Conservation (phyloP, 2,888 invertebrate species). For the Bellardia pandia region DNA sequence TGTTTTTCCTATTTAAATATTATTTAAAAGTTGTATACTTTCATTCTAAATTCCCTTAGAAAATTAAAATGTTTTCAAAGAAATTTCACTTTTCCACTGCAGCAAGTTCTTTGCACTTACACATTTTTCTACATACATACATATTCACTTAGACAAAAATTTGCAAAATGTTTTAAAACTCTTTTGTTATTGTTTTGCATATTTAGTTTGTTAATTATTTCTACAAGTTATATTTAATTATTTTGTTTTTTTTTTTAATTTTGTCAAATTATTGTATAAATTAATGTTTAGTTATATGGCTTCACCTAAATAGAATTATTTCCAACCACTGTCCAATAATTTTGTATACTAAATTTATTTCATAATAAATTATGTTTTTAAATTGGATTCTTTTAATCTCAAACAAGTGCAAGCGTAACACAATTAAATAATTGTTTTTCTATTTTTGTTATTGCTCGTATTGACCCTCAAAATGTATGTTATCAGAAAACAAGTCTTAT, state of each 20-base stretch:
- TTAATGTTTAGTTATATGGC: neutral
- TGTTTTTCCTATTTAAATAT: neutral
- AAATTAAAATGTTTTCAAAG: too few relatives aligned
- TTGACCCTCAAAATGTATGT: constrained; percentile 57
- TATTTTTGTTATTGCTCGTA: constrained; percentile 14
- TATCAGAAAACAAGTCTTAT: constrained; percentile 42
- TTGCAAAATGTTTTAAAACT: too few relatives aligned
- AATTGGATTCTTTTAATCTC: constrained; percentile 26
- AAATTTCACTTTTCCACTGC: too few relatives aligned
- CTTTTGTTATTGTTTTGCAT: too few relatives aligned
- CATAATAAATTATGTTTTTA: constrained; percentile 32
- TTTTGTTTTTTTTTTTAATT: neutral
- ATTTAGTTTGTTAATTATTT: neutral
- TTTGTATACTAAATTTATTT: constrained; percentile 41
- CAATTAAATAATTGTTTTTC: constrained; percentile 31
- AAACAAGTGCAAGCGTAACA: neutral
- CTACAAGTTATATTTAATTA: neutral
- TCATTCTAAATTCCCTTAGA: too few relatives aligned
- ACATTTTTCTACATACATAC: too few relatives aligned
- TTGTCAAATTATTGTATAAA: neutral
- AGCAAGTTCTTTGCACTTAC: too few relatives aligned
- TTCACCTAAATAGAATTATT: neutral
- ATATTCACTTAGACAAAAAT: too few relatives aligned
- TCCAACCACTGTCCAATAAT: neutral
- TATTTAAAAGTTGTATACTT: too few relatives aligned